phyloP scores from a whole-genome alignment of 2,113 vertebrate species.

The Nothocercus nigrocapillus region DNA sequence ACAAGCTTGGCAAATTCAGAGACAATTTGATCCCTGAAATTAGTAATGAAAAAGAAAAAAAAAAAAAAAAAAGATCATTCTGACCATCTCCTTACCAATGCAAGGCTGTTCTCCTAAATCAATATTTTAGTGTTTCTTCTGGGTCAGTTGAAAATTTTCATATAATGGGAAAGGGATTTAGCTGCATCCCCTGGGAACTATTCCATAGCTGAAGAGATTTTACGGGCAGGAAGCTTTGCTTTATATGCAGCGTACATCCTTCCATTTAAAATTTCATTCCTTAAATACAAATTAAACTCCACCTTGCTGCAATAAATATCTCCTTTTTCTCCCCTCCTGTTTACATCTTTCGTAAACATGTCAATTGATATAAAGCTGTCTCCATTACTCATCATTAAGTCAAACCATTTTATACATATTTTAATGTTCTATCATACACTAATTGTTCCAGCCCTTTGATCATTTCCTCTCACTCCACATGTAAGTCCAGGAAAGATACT shows the following conservation, averaged over 20 bases:
- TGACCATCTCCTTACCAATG: neutral
- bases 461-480: neutral
- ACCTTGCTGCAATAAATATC: slow-evolving; percentile 24
- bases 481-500: neutral
- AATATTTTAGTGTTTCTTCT: slow-evolving; percentile 31
- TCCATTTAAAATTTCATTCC: slow-evolving; percentile 10
- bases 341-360: slow-evolving; percentile 36
- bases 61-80: neutral
- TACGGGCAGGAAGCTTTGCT: neutral
- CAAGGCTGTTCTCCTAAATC: slow-evolving; percentile 11
- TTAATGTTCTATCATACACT: neutral
- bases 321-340: neutral
- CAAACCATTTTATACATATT: slow-evolving; percentile 2
- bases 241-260: slow-evolving; percentile 5
- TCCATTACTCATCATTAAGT: neutral
- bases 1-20: neutral
- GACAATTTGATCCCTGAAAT: neutral
- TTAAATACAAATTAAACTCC: slow-evolving; percentile 6
- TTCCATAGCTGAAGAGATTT: neutral
- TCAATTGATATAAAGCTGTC: neutral
- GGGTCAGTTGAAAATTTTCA: slow-evolving; percentile 29
- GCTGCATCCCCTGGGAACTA: neutral
- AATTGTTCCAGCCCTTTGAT: slow-evolving; percentile 37
- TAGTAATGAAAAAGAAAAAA: neutral
- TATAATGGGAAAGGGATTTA: slow-evolving; percentile 1